Conservation (phyloP, 1,140 invertebrate genomes). For the Leptinotarsa texana region DNA sequence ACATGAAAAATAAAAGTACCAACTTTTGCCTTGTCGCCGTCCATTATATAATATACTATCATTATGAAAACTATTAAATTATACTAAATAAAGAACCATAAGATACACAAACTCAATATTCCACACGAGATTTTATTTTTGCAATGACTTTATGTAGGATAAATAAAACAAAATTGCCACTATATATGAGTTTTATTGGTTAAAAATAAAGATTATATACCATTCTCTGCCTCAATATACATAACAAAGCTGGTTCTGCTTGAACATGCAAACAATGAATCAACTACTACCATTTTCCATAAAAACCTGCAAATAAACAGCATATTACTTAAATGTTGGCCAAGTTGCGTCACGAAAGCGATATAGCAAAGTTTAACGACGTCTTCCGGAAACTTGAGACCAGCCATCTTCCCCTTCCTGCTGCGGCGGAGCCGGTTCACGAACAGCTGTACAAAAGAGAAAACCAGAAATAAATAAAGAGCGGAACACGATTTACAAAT, state of each 20-base stretch:
- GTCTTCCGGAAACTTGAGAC: conserved; percentile 18
- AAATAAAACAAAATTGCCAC: not conserved
- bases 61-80: no score
- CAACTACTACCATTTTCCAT: conserved; percentile 24
- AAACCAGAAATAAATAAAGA: not conserved
- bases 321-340: not conserved
- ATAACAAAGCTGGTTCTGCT: conserved; percentile 13
- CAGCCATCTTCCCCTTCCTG: conserved; percentile 20
- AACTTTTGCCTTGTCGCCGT: no score
- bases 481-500: no score
- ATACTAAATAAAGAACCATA: no score
- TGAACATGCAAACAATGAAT: conserved; percentile 11
- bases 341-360: not conserved
- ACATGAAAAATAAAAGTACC: no score
- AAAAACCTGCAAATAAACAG: conserved; percentile 18
- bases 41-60: no score
- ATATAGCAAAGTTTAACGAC: conserved; percentile 11
- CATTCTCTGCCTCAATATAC: not conserved
- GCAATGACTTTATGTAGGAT: no score
- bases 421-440: conserved; percentile 2
- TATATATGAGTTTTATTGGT: conserved; percentile 4
- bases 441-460: conserved; percentile 8
- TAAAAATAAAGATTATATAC: conserved; percentile 3
- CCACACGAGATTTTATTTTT: no score
- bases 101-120: no score